Evolutionary conservation across 2,113 vertebrate species (phyloP).

Genomic region (Podarcis cretensis): DNA sequence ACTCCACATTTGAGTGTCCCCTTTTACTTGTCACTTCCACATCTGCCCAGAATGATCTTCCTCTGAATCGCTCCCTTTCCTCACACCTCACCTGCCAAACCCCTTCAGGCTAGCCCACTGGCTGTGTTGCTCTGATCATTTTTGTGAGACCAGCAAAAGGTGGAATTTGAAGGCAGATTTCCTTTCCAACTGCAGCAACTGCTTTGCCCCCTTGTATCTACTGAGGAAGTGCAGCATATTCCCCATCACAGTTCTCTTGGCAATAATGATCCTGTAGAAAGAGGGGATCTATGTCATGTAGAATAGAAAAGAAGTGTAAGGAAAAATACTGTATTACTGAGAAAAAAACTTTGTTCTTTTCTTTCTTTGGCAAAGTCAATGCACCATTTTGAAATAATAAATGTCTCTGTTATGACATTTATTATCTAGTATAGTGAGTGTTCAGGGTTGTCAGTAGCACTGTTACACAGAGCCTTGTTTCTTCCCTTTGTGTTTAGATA

Average conservation of each 20-base stretch:
- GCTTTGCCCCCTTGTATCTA: background rate
- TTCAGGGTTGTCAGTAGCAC: background rate
- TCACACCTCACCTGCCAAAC: background rate
- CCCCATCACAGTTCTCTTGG: background rate
- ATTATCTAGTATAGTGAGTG: background rate
- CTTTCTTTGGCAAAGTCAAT: background rate
- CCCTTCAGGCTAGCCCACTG: background rate
- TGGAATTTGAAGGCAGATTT: constrained; percentile 12
- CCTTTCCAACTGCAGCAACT: background rate
- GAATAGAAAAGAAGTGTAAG: background rate
- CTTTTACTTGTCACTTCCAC: background rate
- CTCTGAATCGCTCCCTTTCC: background rate
- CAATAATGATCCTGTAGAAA: background rate
- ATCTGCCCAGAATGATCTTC: background rate
- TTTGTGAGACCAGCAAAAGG: background rate
- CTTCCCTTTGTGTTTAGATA: no score
- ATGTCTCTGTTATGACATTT: background rate
- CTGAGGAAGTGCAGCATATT: constrained; percentile 1
- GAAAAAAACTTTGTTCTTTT: background rate
- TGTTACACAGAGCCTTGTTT: no score
- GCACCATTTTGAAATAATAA: background rate
- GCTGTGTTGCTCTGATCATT: background rate
- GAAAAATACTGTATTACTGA: background rate
- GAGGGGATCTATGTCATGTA: background rate
- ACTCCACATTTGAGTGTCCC: background rate